These are phyloP conservation scores for Abrostola triplasia DNA, from an alignment of 2,888 invertebrate species.

Conservation along the genomic window DNA sequence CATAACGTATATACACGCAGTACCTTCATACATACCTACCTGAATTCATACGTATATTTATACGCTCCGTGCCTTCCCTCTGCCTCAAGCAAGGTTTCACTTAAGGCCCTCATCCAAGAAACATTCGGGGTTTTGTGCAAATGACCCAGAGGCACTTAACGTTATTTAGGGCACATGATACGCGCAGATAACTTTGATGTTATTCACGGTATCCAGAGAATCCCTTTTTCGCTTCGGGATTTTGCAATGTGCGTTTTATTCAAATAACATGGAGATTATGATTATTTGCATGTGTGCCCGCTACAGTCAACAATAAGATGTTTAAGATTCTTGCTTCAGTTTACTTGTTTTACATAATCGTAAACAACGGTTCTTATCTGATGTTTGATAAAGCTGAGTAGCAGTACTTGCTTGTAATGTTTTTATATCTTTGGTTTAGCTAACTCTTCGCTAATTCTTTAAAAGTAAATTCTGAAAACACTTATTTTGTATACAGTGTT, in stretches of 20 bases:
- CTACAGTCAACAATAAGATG: neutral
- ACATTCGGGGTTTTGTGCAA: constrained; percentile 45
- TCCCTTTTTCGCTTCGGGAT: constrained; percentile 6
- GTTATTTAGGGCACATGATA: constrained; percentile 28
- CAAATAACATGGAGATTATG: neutral
- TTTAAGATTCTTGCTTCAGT: neutral
- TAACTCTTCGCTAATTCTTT: too few relatives aligned
- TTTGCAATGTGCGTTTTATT: constrained; percentile 8
- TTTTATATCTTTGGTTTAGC: too few relatives aligned
- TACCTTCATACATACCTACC: constrained; percentile 10
- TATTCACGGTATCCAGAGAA: constrained; percentile 7
- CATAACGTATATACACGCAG: too few relatives aligned
- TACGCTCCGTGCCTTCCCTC: constrained; percentile 13
- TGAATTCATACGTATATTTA: constrained; percentile 32
- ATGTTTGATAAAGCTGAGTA: neutral
- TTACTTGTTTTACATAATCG: neutral
- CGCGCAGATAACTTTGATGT: constrained; percentile 24
- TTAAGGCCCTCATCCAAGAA: constrained; percentile 28
- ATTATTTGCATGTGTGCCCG: neutral
- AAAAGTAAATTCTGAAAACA: too few relatives aligned
- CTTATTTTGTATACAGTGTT: too few relatives aligned
- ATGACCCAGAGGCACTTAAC: constrained; percentile 49
- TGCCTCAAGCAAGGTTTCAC: constrained; percentile 32
- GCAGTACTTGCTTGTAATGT: too few relatives aligned
- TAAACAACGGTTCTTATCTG: neutral